Conservation (phyloP, 2,113 vertebrate species). For the Boulengeromyrus knoepffleri region DNA sequence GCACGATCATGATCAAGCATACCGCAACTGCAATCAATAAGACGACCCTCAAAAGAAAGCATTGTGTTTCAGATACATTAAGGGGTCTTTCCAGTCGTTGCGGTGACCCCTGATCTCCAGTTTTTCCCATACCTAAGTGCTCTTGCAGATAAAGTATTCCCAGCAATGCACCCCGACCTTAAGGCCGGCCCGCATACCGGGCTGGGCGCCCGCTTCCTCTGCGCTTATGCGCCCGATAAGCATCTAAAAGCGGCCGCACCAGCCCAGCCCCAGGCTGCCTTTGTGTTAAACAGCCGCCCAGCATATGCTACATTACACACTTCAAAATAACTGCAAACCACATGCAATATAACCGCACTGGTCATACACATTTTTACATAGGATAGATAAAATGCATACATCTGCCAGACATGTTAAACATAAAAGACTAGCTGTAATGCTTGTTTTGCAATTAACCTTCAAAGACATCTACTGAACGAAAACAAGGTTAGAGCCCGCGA, state of each 20-base stretch:
- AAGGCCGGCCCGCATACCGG: neutral
- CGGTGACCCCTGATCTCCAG: neutral
- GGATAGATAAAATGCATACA: neutral
- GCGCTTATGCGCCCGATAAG: constrained; percentile 25
- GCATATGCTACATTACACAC: constrained; percentile 29
- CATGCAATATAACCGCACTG: neutral
- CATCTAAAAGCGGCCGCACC: constrained; percentile 31
- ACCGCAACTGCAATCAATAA: neutral
- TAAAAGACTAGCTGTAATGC: neutral
- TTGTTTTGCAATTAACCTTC: neutral
- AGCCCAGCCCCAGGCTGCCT: constrained; percentile 1
- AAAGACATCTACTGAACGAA: neutral
- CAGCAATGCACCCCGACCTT: neutral
- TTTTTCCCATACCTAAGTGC: neutral
- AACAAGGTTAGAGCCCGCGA: neutral
- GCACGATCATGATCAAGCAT: neutral
- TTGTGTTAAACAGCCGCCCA: constrained; percentile 39
- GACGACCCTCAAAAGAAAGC: neutral
- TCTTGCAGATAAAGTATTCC: neutral
- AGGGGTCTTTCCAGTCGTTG: neutral
- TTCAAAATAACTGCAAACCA: neutral
- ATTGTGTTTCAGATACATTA: neutral
- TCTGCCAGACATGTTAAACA: neutral
- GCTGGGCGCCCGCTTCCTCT: constrained; percentile 15
- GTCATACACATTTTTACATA: neutral